A percentile compares a stretch with the other conserved stretches of the same genome.
phyloP scores from a whole-genome alignment of 2,113 vertebrate genomes.

The Genyomyrus donnyi region DNA sequence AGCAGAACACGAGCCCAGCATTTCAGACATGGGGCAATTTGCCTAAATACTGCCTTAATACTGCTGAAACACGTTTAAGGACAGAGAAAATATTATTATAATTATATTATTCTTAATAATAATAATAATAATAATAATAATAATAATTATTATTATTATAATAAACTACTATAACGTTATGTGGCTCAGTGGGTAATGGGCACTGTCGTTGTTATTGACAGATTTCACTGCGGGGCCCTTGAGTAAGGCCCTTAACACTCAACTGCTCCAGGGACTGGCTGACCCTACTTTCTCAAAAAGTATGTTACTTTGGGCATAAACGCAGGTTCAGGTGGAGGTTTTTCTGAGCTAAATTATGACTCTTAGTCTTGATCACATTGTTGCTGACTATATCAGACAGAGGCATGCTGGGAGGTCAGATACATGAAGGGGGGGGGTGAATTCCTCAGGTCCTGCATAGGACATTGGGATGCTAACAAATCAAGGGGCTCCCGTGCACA shows the following conservation, averaged over 20 bases:
- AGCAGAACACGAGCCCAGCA: background rate
- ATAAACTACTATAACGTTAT: background rate
- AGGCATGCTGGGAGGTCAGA: background rate
- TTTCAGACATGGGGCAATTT: background rate
- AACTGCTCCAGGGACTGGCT: background rate
- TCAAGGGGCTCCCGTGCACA: background rate
- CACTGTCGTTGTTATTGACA: background rate
- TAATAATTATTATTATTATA: background rate
- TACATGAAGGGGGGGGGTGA: background rate
- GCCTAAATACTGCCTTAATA: background rate
- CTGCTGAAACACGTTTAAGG: background rate
- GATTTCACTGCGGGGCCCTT: background rate
- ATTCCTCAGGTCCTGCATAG: background rate
- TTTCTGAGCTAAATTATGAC: background rate
- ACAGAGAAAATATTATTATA: background rate
- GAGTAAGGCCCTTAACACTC: background rate
- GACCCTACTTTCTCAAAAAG: background rate
- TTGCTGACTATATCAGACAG: background rate
- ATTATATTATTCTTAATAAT: too few species aligned
- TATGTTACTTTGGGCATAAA: background rate
- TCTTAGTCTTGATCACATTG: background rate
- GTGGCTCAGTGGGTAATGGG: background rate
- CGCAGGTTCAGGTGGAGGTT: background rate
- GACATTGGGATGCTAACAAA: background rate
- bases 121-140: background rate